Evolutionary conservation across 1,140 invertebrate genomes (phyloP).

Genomic region (Aphelenchoides avenae): DNA sequence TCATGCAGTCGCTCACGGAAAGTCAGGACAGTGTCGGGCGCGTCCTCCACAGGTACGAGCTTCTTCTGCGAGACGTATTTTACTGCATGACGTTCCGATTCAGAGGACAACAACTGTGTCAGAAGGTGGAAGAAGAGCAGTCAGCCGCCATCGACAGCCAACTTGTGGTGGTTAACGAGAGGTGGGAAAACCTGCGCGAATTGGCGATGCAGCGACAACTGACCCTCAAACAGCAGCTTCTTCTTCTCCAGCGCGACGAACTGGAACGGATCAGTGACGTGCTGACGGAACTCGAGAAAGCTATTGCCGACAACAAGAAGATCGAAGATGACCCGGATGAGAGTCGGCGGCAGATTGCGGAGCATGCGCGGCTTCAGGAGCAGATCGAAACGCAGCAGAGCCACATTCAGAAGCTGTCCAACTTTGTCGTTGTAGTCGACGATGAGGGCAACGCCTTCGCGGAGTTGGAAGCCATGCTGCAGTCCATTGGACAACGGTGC

Average conservation of each 20-base stretch:
- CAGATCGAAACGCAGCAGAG: conserved; percentile 49
- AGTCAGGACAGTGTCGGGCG: conserved; percentile 55
- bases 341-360: conserved; percentile 35
- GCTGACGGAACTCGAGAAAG: conserved; percentile 39
- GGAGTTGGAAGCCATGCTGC: conserved; percentile 33
- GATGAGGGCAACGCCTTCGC: conserved; percentile 23
- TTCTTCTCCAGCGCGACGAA: conserved; percentile 39
- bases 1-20: conserved; percentile 52
- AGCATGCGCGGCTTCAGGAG: conserved; percentile 41
- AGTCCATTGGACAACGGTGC: conserved; percentile 42
- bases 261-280: conserved; percentile 39
- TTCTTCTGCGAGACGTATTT: conserved; percentile 1
- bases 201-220: conserved; percentile 48
- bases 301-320: conserved; percentile 9
- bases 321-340: conserved; percentile 28
- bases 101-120: conserved; percentile 43
- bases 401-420: conserved; percentile 37
- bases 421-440: conserved; percentile 41
- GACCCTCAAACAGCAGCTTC: conserved; percentile 41
- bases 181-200: conserved; percentile 47
- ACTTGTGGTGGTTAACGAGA: conserved; percentile 48
- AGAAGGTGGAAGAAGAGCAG: conserved; percentile 44
- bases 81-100: conserved; percentile 8
- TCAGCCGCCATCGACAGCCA: conserved; percentile 35
- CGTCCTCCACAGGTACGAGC: conserved; percentile 47